phyloP scores from a whole-genome alignment of 2,113 vertebrate species.

The Gymnocephalus cernua region DNA sequence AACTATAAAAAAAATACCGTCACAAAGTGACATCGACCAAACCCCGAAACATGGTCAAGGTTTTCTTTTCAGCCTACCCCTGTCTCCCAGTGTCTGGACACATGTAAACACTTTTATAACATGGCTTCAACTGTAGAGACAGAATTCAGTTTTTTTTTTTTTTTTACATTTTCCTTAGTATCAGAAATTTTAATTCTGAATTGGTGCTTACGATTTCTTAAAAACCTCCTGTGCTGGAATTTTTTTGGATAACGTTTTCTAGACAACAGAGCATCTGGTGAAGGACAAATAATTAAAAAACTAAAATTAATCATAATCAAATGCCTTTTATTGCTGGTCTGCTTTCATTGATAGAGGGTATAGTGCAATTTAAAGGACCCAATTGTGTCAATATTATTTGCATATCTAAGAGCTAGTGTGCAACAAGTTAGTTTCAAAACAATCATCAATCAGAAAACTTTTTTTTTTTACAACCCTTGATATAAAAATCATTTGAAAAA shows the following conservation, averaged over 20 bases:
- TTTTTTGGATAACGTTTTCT: background rate
- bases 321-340: background rate
- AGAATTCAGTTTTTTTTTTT: background rate
- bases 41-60: background rate
- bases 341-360: background rate
- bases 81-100: background rate
- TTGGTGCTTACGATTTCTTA: background rate
- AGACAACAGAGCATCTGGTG: background rate
- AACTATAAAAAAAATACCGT: background rate
- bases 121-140: background rate
- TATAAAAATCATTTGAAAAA: background rate
- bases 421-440: conserved; percentile 35
- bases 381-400: conserved; percentile 12
- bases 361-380: conserved; percentile 34
- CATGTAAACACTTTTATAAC: background rate
- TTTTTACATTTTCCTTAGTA: background rate
- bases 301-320: background rate
- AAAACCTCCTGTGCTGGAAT: background rate
- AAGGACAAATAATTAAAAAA: background rate
- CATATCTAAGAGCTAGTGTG: conserved; percentile 36
- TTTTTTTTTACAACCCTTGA: background rate
- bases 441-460: conserved; percentile 40
- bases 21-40: background rate
- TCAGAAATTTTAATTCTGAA: background rate
- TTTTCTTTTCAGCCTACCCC: background rate